Evolutionary conservation across 1,140 invertebrate genomes (phyloP).

Genomic region (Drosophila gunungcola): DNA sequence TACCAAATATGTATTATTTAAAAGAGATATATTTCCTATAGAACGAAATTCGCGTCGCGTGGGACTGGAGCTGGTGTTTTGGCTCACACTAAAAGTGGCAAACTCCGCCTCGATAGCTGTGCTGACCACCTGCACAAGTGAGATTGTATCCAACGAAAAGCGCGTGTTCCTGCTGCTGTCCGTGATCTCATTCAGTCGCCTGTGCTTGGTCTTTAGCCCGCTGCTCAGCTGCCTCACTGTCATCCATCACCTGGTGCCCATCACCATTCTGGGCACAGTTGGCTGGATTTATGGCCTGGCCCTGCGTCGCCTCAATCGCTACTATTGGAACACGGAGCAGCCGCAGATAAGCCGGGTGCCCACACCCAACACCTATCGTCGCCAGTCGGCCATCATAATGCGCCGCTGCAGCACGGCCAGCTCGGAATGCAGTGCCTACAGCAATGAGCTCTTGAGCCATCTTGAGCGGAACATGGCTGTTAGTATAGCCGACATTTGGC

Average conservation of each 20-base stretch:
- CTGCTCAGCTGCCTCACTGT: conserved; percentile 64
- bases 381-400: conserved; percentile 61
- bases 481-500: conserved; percentile 76
- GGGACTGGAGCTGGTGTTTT: conserved; percentile 72
- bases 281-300: conserved; percentile 66
- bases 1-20: too few species aligned
- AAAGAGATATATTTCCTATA: background rate
- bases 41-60: conserved; percentile 63
- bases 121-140: conserved; percentile 75
- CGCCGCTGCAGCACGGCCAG: conserved; percentile 52
- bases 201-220: conserved; percentile 67
- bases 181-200: conserved; percentile 68
- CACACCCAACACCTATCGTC: conserved; percentile 72
- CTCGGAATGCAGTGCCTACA: conserved; percentile 61
- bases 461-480: conserved; percentile 64
- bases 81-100: conserved; percentile 71
- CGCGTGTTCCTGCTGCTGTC: conserved; percentile 65
- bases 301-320: conserved; percentile 66
- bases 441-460: conserved; percentile 52
- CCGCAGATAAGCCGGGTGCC: conserved; percentile 63
- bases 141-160: conserved; percentile 75
- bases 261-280: conserved; percentile 67
- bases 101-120: conserved; percentile 75
- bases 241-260: conserved; percentile 68
- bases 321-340: conserved; percentile 76